Base-by-base conservation (phyloP, 2,888 invertebrate genomes). In the Sminthurinus aureus region DNA sequence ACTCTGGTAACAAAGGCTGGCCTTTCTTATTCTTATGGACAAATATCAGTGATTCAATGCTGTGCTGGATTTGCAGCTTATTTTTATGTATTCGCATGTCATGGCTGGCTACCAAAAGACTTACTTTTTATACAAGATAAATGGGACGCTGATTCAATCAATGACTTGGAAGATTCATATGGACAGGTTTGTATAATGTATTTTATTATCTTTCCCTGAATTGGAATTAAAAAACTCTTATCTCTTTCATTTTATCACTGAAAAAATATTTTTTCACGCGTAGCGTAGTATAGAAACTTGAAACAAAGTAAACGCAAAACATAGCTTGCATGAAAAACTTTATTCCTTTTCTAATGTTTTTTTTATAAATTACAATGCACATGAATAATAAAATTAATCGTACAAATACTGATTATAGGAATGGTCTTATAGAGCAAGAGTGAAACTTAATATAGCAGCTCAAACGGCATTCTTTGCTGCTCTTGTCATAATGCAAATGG, bases 21-120 rank as follows among this genome's bases (percentile, higher is more conserved):
- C 0, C 69, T 87, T 0, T 84, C 85, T 22, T 86, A 86, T 58
- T 74, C 85, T 18, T 87, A 87, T 38, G 79, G 84, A 13, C 87
- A 87, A 85, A 52, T 86, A 0, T 85, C 85, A 8, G 51, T 92
- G 90, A 91, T 92, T 87, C 91, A 92, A 89, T 91, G 92, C 20
- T 90, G 91, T 3, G 91, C 91, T 83, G 92, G 92, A 24, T 92
- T 92, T 90, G 92, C 92, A 89, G 90, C 91, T 73, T 92, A 92
- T 89, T 91, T 92, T 88, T 91, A 92, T 87, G 91, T 92, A 88
- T 90, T 92, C 90, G 91, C 91, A 24, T 91, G 91, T 88, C 91
- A 91, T 88, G 92, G 92, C 11, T 92, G 92, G 90, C 90, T 90
- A 90, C 91, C 91, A n/a, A 85, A 86, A 76, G 89, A 90, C 79